Percentiles rank a stretch among this genome's conserved stretches.
Evolutionary conservation across 2,797 vertebrate genomes (phyloP).

Genomic region (Acanthiza pusilla): DNA sequence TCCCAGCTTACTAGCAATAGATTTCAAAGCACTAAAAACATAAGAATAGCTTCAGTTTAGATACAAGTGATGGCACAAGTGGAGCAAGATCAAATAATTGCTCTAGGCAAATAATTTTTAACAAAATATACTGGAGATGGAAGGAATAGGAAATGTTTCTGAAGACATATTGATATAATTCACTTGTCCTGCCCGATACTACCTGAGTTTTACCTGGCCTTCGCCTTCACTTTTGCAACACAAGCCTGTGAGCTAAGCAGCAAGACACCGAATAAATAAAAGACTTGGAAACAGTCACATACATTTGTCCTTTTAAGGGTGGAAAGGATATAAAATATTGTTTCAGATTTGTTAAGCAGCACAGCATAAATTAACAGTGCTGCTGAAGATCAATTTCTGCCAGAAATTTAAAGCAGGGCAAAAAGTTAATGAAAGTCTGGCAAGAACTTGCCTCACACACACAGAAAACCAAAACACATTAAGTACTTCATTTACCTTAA

Average conservation of each 20-base stretch:
- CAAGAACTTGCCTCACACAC: not conserved
- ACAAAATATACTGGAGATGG: not conserved
- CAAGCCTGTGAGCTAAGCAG: not conserved
- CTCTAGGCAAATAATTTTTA: not conserved
- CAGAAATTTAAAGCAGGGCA: not conserved
- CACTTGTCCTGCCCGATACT: not conserved
- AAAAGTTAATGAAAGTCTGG: not conserved
- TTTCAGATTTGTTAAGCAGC: not conserved
- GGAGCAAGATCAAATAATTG: not conserved
- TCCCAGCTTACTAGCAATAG: not conserved
- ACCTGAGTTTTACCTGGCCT: not conserved
- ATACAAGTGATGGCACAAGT: fast-evolving
- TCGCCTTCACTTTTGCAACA: not conserved
- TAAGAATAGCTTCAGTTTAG: not conserved
- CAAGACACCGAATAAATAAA: not conserved
- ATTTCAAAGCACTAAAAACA: not conserved
- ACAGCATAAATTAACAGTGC: not conserved
- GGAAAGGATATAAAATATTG: not conserved
- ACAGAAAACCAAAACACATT: fast-evolving
- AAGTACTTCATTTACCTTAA: not conserved
- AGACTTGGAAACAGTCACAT: not conserved
- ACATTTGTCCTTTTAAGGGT: not conserved
- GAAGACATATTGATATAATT: not conserved
- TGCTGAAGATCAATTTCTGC: not conserved
- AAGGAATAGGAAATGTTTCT: not conserved